phyloP scores from a whole-genome alignment of 2,113 vertebrate species.

The Motacilla tschutschensis region DNA sequence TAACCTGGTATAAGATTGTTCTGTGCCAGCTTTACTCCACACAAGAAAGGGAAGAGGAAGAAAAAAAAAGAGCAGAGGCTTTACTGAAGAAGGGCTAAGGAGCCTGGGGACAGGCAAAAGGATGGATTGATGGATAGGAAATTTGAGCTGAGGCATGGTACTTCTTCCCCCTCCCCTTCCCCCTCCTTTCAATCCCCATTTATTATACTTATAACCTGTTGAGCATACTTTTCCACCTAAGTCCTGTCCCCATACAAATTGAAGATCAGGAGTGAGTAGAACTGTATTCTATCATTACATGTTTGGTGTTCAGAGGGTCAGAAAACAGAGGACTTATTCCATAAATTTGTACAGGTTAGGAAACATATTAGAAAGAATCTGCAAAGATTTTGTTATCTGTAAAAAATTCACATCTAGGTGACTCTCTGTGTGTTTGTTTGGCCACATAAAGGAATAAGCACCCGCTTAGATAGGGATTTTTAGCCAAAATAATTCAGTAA shows the following conservation, averaged over 20 bases:
- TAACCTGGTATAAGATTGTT: not conserved
- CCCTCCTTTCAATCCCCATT: not conserved
- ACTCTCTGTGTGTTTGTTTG: not conserved
- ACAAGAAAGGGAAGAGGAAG: not conserved
- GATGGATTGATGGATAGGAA: not conserved
- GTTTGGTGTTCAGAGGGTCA: not conserved
- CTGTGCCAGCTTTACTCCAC: not conserved
- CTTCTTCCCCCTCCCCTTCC: accelerated
- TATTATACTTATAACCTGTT: not conserved
- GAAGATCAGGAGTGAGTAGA: not conserved
- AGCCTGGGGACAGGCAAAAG: not conserved
- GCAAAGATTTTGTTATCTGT: not conserved
- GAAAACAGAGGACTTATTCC: not conserved
- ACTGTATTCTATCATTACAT: not conserved
- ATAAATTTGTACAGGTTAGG: not conserved
- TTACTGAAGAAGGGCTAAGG: not conserved
- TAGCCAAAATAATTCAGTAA: not conserved
- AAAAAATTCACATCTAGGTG: not conserved
- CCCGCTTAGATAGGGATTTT: not conserved
- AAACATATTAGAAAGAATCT: not conserved
- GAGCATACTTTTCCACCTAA: not conserved
- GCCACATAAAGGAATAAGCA: not conserved
- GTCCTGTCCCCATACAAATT: not conserved
- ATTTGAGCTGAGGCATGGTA: not conserved
- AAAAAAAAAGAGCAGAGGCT: not conserved